Percentiles rank a stretch among this genome's conserved stretches.
These are phyloP conservation scores for Sinocyclocheilus maitianheensis DNA, from an alignment of 2,113 vertebrate species.

Conservation along the genomic window DNA sequence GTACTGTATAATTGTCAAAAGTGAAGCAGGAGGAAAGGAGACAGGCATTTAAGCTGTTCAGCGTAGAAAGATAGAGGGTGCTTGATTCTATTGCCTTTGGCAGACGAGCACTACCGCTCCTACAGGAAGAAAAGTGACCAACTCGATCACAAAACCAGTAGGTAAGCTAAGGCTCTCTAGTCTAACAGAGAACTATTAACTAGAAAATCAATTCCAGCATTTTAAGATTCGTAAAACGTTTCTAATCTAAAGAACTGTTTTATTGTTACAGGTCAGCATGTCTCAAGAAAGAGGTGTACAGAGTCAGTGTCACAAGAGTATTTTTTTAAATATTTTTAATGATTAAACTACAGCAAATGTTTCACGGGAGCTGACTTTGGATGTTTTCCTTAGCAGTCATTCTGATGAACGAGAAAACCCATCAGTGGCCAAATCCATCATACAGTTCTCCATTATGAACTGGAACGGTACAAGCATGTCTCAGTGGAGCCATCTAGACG, in stretches of 20 bases:
- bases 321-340: not conserved
- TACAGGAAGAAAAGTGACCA: not conserved
- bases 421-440: slow-evolving; percentile 64
- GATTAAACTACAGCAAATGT: not conserved
- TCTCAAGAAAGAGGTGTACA: not conserved
- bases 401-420: slow-evolving; percentile 44
- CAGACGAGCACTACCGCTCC: slow-evolving; percentile 59
- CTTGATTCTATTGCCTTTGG: slow-evolving; percentile 77
- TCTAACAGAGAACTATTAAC: not conserved
- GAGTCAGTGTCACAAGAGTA: not conserved
- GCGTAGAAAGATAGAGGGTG: slow-evolving; percentile 62
- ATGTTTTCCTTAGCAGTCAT: slow-evolving; percentile 62
- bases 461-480: slow-evolving; percentile 71
- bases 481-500: slow-evolving; percentile 63
- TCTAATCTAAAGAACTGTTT: not conserved
- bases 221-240: not conserved
- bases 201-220: not conserved
- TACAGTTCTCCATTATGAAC: slow-evolving; percentile 71
- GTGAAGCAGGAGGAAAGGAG: slow-evolving; percentile 73
- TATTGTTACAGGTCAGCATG: not conserved
- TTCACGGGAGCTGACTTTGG: not conserved
- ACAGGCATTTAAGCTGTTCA: slow-evolving; percentile 66
- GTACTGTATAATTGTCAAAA: not conserved
- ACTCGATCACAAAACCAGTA: not conserved
- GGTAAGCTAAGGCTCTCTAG: not conserved